Percentiles rank a stretch among this genome's conserved stretches.
Evolutionary conservation across 2,797 vertebrate species (phyloP).

Genomic region (Lindbergichthys nudifrons): DNA sequence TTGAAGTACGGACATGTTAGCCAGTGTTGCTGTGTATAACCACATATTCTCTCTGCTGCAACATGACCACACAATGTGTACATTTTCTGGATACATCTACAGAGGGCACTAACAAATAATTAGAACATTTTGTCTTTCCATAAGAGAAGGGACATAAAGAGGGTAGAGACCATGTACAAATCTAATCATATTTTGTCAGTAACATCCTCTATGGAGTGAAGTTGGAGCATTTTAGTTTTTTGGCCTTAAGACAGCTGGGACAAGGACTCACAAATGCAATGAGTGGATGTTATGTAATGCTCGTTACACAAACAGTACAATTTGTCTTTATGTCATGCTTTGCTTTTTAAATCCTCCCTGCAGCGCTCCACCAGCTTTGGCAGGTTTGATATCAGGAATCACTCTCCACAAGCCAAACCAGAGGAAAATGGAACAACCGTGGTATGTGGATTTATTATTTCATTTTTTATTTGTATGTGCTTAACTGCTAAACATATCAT

Average conservation of each 20-base stretch:
- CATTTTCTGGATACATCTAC: background rate
- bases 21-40: background rate
- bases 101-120: background rate
- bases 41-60: background rate
- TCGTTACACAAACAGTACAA: background rate
- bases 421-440: slow-evolving; percentile 80
- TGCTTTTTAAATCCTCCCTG: slow-evolving; percentile 31
- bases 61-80: background rate
- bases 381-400: slow-evolving; percentile 90
- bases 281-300: background rate
- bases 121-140: background rate
- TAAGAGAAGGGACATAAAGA: background rate
- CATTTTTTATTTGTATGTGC: background rate
- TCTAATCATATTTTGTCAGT: background rate
- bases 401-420: slow-evolving; percentile 76
- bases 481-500: background rate
- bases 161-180: background rate
- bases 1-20: background rate
- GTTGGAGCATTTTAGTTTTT: background rate
- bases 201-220: background rate
- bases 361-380: slow-evolving; percentile 97
- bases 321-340: background rate
- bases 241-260: slow-evolving; percentile 4
- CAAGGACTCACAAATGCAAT: background rate
- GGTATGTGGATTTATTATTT: slow-evolving; percentile 67